Base-by-base conservation (phyloP, 2,888 invertebrate genomes). In the Apamea monoglypha region DNA sequence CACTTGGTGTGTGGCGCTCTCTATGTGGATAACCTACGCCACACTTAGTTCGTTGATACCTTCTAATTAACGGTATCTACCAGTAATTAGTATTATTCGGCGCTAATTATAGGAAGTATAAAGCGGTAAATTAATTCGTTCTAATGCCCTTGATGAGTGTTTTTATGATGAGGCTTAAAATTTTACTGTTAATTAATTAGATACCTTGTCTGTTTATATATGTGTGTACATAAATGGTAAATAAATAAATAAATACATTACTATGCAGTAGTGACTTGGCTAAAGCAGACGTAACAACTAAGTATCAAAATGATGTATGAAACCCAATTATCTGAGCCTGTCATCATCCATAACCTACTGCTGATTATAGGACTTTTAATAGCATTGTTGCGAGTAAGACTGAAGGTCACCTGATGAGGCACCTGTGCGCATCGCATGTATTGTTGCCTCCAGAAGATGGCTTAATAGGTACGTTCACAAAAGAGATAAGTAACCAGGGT, bases 91-190 rank as follows among this genome's bases (percentile, higher is more conserved):
- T 88, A 87, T 88, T 86, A 88, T 89, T 88, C 82, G 72, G 72
- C 71, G 76, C 84, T 86, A 85, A 87, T 90, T 88, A 90, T 83
- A 87, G 78, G 82, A 77, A 85, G 86, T 88, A 87, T 87, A 84
- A 87, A 84, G 76, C 56, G 67, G 76, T 88, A 88, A 90, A 92
- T 90, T 86, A 91, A 87, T 88, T 90, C 85, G 83, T 83, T 86
- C 80, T 83, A 40, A 44, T 29, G n/a, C 76, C 76, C 82, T 84
- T 71, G 14, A 67, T 66, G 32, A 69, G 18, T 40, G 71, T 25
- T 74, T 74, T 76, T 69, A 32, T 81, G 29, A 73, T 69, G 12
- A 8, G 56, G 10, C 21, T 76, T 68, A 61, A 4, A 64, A 7
- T 77, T 1, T 50, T 68, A 18, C n/a, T 29, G 0, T 21, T 2